Conservation (phyloP, 2,113 vertebrate genomes). For the Lampris incognitus region DNA sequence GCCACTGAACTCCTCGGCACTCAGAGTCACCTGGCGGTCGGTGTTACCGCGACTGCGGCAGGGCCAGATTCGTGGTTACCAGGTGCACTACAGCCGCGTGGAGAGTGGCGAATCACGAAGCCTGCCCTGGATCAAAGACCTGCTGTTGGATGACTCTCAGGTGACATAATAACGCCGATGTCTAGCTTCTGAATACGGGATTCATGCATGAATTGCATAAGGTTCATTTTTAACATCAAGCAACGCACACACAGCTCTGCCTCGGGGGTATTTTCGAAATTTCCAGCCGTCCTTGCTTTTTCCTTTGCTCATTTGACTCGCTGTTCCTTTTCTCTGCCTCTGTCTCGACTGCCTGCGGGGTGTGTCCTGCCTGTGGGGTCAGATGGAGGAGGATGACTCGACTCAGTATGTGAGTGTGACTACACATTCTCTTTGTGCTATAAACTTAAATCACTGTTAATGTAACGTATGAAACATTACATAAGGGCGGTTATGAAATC, state of each 20-base stretch:
- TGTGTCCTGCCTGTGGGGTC: constrained; percentile 66
- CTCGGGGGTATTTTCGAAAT: constrained; percentile 28
- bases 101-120: constrained; percentile 89
- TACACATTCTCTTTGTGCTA: constrained; percentile 36
- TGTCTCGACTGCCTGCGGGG: constrained; percentile 70
- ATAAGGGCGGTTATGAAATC: constrained; percentile 21
- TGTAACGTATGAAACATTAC: constrained; percentile 19
- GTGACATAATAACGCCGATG: constrained; percentile 72
- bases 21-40: constrained; percentile 91
- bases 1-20: constrained; percentile 90
- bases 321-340: constrained; percentile 48
- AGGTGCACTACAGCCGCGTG: constrained; percentile 91
- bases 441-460: constrained; percentile 36
- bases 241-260: constrained; percentile 3
- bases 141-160: constrained; percentile 94
- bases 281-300: constrained; percentile 31
- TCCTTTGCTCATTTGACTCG: constrained; percentile 55
- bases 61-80: constrained; percentile 94
- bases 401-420: constrained; percentile 92
- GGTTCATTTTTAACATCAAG: constrained; percentile 44
- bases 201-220: constrained; percentile 37
- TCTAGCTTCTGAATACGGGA: constrained; percentile 1
- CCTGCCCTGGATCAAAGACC: constrained; percentile 91
- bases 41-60: constrained; percentile 90
- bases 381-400: constrained; percentile 96